phyloP scores from a whole-genome alignment of 2,113 vertebrate genomes.

The Hylia prasina region DNA sequence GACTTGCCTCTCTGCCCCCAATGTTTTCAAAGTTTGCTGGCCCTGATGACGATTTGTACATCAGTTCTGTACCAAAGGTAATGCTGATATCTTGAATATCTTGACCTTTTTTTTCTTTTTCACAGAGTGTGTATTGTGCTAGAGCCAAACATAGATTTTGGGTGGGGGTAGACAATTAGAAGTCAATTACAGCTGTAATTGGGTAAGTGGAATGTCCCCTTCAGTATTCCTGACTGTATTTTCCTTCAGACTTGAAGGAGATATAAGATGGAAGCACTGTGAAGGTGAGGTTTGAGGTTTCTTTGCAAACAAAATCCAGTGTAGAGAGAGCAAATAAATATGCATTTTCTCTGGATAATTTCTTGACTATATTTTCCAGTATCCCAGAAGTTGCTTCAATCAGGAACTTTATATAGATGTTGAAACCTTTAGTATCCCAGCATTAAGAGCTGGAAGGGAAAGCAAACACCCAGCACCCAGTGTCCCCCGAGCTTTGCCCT shows the following conservation, averaged over 20 bases:
- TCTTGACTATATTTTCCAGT: neutral
- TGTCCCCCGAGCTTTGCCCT: neutral
- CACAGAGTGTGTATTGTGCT: neutral
- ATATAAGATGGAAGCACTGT: neutral
- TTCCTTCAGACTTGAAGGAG: neutral
- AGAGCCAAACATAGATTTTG: neutral
- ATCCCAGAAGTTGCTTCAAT: neutral
- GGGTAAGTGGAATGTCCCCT: neutral
- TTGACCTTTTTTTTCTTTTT: neutral
- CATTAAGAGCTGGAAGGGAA: neutral
- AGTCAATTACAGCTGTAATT: neutral
- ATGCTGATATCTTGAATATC: neutral
- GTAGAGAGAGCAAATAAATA: neutral
- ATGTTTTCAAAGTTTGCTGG: neutral
- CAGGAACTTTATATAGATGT: neutral
- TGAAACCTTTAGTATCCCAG: neutral
- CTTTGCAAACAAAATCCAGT: neutral
- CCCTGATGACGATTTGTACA: neutral
- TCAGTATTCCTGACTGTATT: neutral
- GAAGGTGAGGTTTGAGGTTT: neutral
- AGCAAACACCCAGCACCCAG: neutral
- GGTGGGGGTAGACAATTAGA: neutral
- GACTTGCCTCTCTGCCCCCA: neutral
- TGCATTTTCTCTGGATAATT: neutral
- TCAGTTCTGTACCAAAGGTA: constrained; percentile 38